Base-by-base conservation (phyloP, 2,888 invertebrate species). In the Archaeoteleia sp. region DNA sequence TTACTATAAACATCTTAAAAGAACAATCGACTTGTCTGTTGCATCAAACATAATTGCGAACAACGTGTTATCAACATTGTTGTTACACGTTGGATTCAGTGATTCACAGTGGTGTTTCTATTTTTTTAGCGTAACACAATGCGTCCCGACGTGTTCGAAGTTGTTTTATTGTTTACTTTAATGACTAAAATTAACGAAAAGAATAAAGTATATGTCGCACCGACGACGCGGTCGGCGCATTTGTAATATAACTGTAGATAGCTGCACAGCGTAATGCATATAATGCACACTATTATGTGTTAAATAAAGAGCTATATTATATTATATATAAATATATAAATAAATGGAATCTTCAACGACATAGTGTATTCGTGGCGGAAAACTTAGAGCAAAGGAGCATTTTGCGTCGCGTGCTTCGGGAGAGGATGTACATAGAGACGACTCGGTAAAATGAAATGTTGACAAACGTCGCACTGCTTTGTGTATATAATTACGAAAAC, bases 201-300 rank as follows among this genome's bases (percentile, higher is more conserved):
- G 32, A 9, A 45, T 14, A 60, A 57, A 43, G 58, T 68, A 63
- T 55, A 70, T 60, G 68, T 65, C 71, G 69, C 72, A 73, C 68
- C 73, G 70, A 67, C 73, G 67, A 74, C 17, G 7, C 70, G 74
- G 75, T 74, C 74, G 75, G 76, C 73, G 72, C 70, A 77, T 78
- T 82, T 83, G 83, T 83, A 83, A 81, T 46, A 83, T 83, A 84
- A 70, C 72, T 83, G 83, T 84, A 84, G 84, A 84, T 83, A 83
- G 79, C 75, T 74, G 79, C 80, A 81, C 80, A 75, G 74, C 76
- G 70, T 78, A 78, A 77, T 71, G 78, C 78, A 77, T 78, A 80
- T 76, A 70, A 78, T 78, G 82, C 82, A 81, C 80, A 77, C 78
- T 80, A 79, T 76, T 79, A 78, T 77, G 76, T 82, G 80, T 82